Percentiles rank a stretch among this genome's conserved stretches.
Evolutionary conservation across 2,113 vertebrate species (phyloP).

Genomic region (Macrotis lagotis): DNA sequence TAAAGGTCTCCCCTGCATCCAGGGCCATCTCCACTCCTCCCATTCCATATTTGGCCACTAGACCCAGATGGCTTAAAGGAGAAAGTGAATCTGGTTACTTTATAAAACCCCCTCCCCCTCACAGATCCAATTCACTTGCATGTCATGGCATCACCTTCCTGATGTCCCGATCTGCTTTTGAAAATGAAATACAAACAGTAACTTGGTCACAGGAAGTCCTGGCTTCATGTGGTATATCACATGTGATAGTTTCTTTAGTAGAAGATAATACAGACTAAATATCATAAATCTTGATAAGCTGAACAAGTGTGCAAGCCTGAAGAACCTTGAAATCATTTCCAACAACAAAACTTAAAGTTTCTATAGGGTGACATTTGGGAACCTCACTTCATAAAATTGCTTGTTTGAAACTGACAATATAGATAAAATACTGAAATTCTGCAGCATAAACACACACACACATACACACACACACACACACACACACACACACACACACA

Average conservation of each 20-base stretch:
- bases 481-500: too few species aligned
- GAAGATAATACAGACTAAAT: slow-evolving; percentile 89
- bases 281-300: slow-evolving; percentile 96
- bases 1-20: too few species aligned
- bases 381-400: slow-evolving; percentile 86
- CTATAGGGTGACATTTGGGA: slow-evolving; percentile 96
- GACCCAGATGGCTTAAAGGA: too few species aligned
- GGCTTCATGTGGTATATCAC: slow-evolving; percentile 88
- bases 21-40: too few species aligned
- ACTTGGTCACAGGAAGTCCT: background rate
- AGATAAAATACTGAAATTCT: slow-evolving; percentile 93
- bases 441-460: slow-evolving; percentile 95
- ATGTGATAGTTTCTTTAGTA: slow-evolving; percentile 91
- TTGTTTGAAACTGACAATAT: slow-evolving; percentile 91
- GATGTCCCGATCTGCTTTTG: too few species aligned
- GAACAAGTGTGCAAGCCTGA: slow-evolving; percentile 94
- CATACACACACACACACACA: too few species aligned
- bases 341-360: slow-evolving; percentile 91
- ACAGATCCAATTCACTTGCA: too few species aligned
- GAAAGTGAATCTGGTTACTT: too few species aligned
- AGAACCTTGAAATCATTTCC: slow-evolving; percentile 91
- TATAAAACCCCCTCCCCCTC: too few species aligned
- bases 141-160: too few species aligned
- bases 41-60: too few species aligned
- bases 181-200: too few species aligned